A percentile compares a stretch with the other conserved stretches of the same genome.
These are phyloP conservation scores for Hoplostethus atlanticus DNA, from an alignment of 2,797 vertebrate genomes.

Conservation along the genomic window DNA sequence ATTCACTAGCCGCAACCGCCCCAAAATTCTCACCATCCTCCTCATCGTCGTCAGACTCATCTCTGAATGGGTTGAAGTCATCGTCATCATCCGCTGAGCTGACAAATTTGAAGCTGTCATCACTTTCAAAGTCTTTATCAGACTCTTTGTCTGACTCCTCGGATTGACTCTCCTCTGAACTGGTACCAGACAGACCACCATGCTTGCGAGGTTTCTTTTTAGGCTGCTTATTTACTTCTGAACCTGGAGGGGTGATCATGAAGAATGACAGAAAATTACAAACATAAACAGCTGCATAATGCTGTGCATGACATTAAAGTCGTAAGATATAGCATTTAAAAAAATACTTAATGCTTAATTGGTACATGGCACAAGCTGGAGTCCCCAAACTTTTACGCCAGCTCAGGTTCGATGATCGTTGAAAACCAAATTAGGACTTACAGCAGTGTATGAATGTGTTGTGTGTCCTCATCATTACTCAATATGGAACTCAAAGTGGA, in stretches of 20 bases:
- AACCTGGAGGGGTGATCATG: slow-evolving; percentile 75
- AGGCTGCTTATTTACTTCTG: slow-evolving; percentile 88
- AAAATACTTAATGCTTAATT: no score
- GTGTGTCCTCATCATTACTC: neutral
- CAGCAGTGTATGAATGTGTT: no score
- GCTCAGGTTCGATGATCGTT: neutral
- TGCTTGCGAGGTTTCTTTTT: slow-evolving; percentile 93
- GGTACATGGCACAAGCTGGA: neutral
- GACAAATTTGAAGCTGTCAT: slow-evolving; percentile 94
- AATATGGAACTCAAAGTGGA: neutral
- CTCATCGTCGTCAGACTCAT: slow-evolving; percentile 94
- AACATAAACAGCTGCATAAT: neutral
- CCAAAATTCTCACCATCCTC: slow-evolving; percentile 90
- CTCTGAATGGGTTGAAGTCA: slow-evolving; percentile 97
- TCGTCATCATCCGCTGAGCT: slow-evolving; percentile 93
- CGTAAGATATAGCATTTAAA: no score
- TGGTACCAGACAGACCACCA: slow-evolving; percentile 92
- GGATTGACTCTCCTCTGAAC: slow-evolving; percentile 94
- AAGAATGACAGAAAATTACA: neutral
- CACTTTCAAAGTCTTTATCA: slow-evolving; percentile 79
- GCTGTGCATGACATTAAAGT: neutral
- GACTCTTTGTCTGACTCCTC: slow-evolving; percentile 84
- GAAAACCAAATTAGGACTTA: neutral
- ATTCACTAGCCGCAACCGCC: no score
- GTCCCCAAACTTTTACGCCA: neutral